Evolutionary conservation across 2,888 invertebrate genomes (phyloP), one percentile per base, ranked within the genome.

Genomic region (Clunio marinus): DNA sequence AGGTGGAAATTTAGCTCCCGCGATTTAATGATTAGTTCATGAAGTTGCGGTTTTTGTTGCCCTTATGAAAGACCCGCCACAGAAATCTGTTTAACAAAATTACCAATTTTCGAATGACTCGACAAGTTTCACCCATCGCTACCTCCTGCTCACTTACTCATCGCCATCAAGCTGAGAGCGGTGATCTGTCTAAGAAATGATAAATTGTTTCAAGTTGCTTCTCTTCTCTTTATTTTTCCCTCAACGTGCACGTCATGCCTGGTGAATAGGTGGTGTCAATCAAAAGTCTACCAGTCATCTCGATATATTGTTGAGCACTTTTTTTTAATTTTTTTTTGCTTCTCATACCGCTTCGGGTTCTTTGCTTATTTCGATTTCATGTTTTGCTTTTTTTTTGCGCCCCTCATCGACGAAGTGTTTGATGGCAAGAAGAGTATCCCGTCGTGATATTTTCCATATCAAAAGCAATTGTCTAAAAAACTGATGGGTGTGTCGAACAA

Each of bases 251-350:
- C 63, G 63, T 63, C 63, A 63, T 35, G 45, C 25, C 24, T 45
- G n/a, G 25, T 63, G 63, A 63, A 63, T 37, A 63, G 25, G 45
- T 46, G 22, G 25, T 37, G 37, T 63, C 63, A 63, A 37, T 63
- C 63, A 63, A 63, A 37, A 63, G 63, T 63, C 63, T 63, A 63
- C 63, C 27, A 63, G 63, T 63, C 63, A 63, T 63, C 63, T 25
- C 24, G 20, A 57, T 57, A 4, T 51, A 41, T 41, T 41, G 41
- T 41, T 41, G 15, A 41, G 10, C 41, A 41, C 15, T 41, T 15
- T 41, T 10, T 41, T 41, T 41, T 10, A 15, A 41, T 10, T 41
- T 41, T 41, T 41, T 41, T 15, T n/a, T 15, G 41, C 41, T 41
- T 10, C 41, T n/a, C 41, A 10, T 41, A 10, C 41, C 41, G 10